Evolutionary conservation across 1,140 invertebrate genomes (phyloP), one percentile per base, ranked within the genome.

Genomic region (Nasonia vitripennis): DNA sequence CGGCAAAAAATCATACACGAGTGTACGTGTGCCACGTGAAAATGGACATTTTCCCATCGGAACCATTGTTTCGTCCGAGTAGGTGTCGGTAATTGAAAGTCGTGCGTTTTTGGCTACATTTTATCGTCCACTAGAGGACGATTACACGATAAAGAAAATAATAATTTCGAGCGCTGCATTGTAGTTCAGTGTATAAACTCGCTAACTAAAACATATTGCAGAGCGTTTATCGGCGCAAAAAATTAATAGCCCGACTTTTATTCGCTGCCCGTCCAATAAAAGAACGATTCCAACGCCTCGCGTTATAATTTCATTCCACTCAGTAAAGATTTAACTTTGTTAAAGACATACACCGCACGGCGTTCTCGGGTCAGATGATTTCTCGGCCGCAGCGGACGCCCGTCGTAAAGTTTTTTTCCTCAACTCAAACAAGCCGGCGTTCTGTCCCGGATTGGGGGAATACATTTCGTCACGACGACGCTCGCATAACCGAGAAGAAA

Each of bases 1-100:
- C 55, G n/a, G 75, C 45, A 51, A 78, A 78, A 51, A 78, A 51
- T 51, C 75, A 75, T 75, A 34, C 17, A 62, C 20, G 17, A 31
- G 27, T 12, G 71, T 27, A 12, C 3, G 6, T 9, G 1, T 23
- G 6, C 27, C 0, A 73, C 71, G 31, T 17, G 71, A 73, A 73
- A 73, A 73, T 37, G 12, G 12, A 11, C 7, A 45, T 74, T n/a
- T 74, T 37, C 73, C 37, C 37, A 45, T 74, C 20, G 73, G n/a
- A 37, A 45, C 11, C 31, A 75, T 62, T 62, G 55, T 62, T n/a
- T 62, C 6, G 20, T 1, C 55, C 1, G 20, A 17, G 55, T 17
- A 10, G 11, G 55, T 45, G 10, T 45, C 41, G 41, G 9, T 45
- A 45, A 62, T 62, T 62, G 20, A 62, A 62, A 6, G 20, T 17